Percentiles rank a stretch among this genome's conserved stretches.
These are phyloP conservation scores for Chloropsis hardwickii DNA, from an alignment of 2,113 vertebrate species.

Conservation along the genomic window DNA sequence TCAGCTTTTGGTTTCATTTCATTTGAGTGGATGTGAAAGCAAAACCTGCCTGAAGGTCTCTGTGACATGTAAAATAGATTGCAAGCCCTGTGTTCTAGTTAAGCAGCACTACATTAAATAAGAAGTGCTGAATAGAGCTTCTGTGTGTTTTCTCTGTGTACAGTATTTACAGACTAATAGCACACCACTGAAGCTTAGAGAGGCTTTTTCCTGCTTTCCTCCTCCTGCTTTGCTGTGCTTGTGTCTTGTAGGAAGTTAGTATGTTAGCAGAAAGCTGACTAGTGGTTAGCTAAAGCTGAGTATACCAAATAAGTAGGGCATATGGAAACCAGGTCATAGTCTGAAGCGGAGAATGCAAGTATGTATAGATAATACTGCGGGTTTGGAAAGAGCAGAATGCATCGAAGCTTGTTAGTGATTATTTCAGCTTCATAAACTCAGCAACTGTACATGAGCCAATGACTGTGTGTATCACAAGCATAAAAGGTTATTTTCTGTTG, in stretches of 20 bases:
- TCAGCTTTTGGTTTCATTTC: background rate
- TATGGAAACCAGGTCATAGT: conserved; percentile 43
- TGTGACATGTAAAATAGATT: background rate
- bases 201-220: background rate
- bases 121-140: background rate
- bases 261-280: background rate
- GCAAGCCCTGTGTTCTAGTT: background rate
- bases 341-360: background rate
- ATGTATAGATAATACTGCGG: background rate
- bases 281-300: background rate
- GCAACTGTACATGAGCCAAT: background rate
- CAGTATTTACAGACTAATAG: background rate
- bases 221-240: background rate
- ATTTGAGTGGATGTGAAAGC: background rate
- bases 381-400: background rate
- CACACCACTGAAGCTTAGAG: background rate
- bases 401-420: background rate
- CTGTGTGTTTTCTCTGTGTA: background rate
- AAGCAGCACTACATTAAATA: background rate
- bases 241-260: background rate
- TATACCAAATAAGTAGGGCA: conserved; percentile 30
- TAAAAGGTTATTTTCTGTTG: background rate
- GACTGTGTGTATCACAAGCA: background rate
- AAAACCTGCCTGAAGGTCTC: background rate
- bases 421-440: background rate